These are phyloP conservation scores for Agriopis leucophaearia DNA, from an alignment of 2,888 invertebrate genomes.

Conservation along the genomic window DNA sequence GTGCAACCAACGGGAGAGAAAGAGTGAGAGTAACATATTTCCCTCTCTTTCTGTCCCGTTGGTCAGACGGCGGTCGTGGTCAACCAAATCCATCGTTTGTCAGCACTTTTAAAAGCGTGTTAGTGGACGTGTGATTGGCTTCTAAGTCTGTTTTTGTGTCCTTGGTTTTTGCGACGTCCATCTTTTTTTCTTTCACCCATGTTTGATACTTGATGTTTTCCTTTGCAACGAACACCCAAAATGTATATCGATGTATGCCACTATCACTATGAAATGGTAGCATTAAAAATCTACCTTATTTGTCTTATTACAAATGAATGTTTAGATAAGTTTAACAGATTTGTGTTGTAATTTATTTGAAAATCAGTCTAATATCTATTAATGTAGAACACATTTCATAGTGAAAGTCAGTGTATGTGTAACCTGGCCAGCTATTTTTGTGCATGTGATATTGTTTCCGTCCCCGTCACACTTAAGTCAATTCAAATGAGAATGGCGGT, in stretches of 20 bases:
- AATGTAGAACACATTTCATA: conserved; percentile 25
- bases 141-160: neutral
- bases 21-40: too few relatives aligned
- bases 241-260: conserved; percentile 34
- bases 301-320: neutral
- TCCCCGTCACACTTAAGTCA: too few relatives aligned
- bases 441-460: too few relatives aligned
- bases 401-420: conserved; percentile 57
- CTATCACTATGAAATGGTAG: conserved; percentile 39
- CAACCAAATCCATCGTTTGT: too few relatives aligned
- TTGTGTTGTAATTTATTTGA: neutral
- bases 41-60: too few relatives aligned
- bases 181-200: conserved; percentile 1
- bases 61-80: too few relatives aligned
- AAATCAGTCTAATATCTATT: neutral
- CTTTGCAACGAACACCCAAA: conserved; percentile 30
- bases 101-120: neutral
- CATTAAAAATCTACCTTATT: neutral
- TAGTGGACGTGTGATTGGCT: neutral
- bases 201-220: conserved; percentile 22
- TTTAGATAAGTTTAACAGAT: neutral
- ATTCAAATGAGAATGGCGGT: too few relatives aligned
- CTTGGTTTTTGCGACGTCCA: neutral
- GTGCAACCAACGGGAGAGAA: too few relatives aligned
- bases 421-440: neutral